These are phyloP conservation scores for Sisyra terminalis DNA, from an alignment of 2,888 invertebrate species.

Conservation along the genomic window DNA sequence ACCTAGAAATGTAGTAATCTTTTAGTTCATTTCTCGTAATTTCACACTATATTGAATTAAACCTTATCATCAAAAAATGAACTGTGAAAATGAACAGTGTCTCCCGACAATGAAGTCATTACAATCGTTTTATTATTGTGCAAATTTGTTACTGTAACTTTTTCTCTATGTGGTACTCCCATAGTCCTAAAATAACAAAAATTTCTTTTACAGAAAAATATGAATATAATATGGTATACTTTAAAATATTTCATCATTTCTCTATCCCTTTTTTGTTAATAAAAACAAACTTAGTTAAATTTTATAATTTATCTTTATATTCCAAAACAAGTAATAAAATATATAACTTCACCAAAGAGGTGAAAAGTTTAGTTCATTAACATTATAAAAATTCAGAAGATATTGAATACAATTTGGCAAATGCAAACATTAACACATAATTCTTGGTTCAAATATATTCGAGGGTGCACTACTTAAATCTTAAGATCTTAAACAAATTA, in stretches of 20 bases:
- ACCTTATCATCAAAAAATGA: conserved; percentile 95
- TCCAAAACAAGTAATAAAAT: too few relatives aligned
- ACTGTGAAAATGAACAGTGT: conserved; percentile 89
- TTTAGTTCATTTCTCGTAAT: background rate
- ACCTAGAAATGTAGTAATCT: conserved; percentile 36
- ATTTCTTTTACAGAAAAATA: too few relatives aligned
- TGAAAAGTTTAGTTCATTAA: too few relatives aligned
- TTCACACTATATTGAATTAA: conserved; percentile 16
- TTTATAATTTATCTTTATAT: too few relatives aligned
- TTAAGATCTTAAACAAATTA: conserved; percentile 1
- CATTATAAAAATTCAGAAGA: conserved; percentile 4
- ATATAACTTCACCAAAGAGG: too few relatives aligned
- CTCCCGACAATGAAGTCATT: conserved; percentile 86
- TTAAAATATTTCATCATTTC: too few relatives aligned
- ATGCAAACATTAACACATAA: background rate
- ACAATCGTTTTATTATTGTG: conserved; percentile 76
- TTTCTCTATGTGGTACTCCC: conserved; percentile 72
- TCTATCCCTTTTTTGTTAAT: too few relatives aligned
- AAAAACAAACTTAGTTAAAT: too few relatives aligned
- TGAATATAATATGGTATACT: too few relatives aligned
- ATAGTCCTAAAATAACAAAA: conserved; percentile 45
- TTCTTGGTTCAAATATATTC: background rate
- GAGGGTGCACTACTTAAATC: too few relatives aligned
- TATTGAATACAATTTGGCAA: conserved; percentile 3
- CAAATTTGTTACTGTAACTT: conserved; percentile 75